phyloP scores from a whole-genome alignment of 2,888 invertebrate species.

The Philonicus albiceps region DNA sequence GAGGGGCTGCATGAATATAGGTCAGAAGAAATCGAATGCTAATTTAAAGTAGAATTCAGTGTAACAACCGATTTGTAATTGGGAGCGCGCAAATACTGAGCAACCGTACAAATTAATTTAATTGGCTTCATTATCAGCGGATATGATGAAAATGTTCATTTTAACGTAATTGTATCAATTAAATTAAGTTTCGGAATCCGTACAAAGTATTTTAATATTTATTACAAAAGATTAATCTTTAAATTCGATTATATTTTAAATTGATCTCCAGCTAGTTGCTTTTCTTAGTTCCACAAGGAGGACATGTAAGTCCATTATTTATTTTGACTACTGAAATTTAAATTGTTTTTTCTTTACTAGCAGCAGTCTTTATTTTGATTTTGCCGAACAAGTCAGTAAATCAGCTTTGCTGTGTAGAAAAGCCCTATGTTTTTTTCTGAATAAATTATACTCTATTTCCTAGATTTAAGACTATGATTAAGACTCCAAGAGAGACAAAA shows the following conservation, averaged over 20 bases:
- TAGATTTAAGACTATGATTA: too few species aligned
- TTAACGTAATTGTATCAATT: not conserved
- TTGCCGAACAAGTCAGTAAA: too few species aligned
- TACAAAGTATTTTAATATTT: not conserved
- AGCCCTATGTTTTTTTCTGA: too few species aligned
- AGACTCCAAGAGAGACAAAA: too few species aligned
- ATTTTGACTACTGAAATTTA: not conserved
- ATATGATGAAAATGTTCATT: not conserved
- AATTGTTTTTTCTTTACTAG: too few species aligned
- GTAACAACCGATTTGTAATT: not conserved
- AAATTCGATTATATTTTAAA: not conserved
- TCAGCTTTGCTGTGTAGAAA: too few species aligned
- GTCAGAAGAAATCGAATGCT: not conserved
- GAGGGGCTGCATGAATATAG: not conserved
- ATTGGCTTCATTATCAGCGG: not conserved
- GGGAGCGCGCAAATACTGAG: not conserved
- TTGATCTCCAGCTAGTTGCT: not conserved
- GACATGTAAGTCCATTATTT: not conserved
- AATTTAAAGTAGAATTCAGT: not conserved
- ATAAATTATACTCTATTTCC: too few species aligned
- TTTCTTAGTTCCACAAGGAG: not conserved
- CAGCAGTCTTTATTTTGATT: too few species aligned
- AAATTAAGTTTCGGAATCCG: not conserved
- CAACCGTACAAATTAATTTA: not conserved
- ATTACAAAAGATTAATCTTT: not conserved